Evolutionary conservation across 2,888 invertebrate species (phyloP), one percentile per base, ranked within the genome.

Genomic region (Drosophila hamatofila): DNA sequence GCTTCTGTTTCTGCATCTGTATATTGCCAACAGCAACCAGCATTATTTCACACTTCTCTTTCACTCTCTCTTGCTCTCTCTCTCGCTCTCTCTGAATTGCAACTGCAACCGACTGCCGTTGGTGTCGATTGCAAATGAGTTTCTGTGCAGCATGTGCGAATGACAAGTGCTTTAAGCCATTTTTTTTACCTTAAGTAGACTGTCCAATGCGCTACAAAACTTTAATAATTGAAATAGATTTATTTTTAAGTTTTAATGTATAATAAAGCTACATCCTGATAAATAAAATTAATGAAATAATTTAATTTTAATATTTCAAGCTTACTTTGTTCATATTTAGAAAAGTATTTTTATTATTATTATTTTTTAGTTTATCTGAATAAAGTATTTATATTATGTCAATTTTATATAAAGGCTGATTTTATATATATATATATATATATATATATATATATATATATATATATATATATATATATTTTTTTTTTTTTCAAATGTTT

Each of bases 41-140:
- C 37, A 30, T 18, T 49, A n/a, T 42, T 42, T 25, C 12, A 35
- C 56, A 21, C 39, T 35, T 23, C 57, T 46, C 70, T 25, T n/a
- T 42, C 42, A 2, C 42, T 21, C 41, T n/a, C 37, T 5, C 33
- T 30, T 21, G 18, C 33, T 21, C 18, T 49, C 49, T 14, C 27
- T 2, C 35, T 14, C 35, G 16, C 21, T 35, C 39, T 54, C 58
- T 33, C 48, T 66, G 63, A 80, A 49, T 48, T 66, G 58, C 58
- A 79, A 48, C 61, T 65, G 75, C 77, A 72, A 41, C 37, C 52
- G 59, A 27, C 55, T 61, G 59, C 49, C 44, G 72, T 63, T 72
- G 82, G 81, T 83, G 81, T 87, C 83, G 83, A 70, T 75, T 85
- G 88, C 83, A 88, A 84, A 84, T 83, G 88, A 88, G 83, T 85